Conservation (phyloP, 2,113 vertebrate genomes). For the Bothrops jararaca region DNA sequence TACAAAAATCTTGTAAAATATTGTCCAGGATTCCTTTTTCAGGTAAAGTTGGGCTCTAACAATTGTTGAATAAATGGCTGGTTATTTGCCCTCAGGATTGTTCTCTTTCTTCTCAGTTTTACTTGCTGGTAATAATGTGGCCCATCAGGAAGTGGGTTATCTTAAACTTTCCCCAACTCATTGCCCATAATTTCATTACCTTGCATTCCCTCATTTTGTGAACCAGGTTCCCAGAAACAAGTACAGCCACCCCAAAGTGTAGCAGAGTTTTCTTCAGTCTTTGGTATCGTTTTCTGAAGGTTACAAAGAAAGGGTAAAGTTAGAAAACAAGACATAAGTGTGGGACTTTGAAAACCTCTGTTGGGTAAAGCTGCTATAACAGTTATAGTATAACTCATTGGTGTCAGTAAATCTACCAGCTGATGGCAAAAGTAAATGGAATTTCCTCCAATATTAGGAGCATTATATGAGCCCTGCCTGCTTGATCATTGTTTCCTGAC, state of each 20-base stretch:
- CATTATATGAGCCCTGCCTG: neutral
- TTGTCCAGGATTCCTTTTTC: neutral
- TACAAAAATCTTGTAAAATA: no score
- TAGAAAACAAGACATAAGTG: neutral
- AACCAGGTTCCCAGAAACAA: slow-evolving; percentile 73
- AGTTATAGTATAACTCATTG: neutral
- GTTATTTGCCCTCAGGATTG: neutral
- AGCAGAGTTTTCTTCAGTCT: slow-evolving; percentile 74
- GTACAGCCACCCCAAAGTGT: slow-evolving; percentile 78
- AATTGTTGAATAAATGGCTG: neutral
- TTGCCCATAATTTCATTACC: slow-evolving; percentile 51
- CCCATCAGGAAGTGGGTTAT: neutral
- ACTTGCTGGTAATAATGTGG: neutral
- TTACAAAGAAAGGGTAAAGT: neutral
- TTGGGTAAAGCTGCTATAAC: neutral
- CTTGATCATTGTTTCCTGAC: slow-evolving; percentile 53
- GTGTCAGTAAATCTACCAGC: neutral
- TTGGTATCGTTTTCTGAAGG: slow-evolving; percentile 77
- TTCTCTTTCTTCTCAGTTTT: neutral
- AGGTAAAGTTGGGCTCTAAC: neutral
- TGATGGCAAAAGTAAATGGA: neutral
- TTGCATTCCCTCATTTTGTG: slow-evolving; percentile 71
- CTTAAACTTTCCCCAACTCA: neutral
- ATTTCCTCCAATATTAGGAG: neutral
- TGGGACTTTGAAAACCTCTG: neutral